These are phyloP conservation scores for Calcarius lapponicus DNA, from an alignment of 2,797 vertebrate species.

Conservation along the genomic window DNA sequence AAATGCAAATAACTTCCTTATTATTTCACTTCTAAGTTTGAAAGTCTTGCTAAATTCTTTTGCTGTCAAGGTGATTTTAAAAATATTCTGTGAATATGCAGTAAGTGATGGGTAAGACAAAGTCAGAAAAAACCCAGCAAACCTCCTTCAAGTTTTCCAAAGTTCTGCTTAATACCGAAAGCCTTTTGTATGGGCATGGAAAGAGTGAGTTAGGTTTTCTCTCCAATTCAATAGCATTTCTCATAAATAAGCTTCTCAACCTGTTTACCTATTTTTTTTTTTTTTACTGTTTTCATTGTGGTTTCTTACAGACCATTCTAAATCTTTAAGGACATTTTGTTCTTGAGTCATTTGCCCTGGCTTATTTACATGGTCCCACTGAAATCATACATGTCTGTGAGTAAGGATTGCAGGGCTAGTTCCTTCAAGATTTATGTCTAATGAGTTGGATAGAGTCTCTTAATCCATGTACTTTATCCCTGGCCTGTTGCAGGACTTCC, in stretches of 20 bases:
- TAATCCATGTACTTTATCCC: constrained; percentile 46
- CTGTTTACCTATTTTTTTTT: not conserved
- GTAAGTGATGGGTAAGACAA: not conserved
- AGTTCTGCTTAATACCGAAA: not conserved
- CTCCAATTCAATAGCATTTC: not conserved
- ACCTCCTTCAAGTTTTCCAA: not conserved
- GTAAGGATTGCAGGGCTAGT: not conserved
- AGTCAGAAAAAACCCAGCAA: not conserved
- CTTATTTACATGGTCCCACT: constrained; percentile 22
- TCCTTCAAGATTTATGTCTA: constrained; percentile 52
- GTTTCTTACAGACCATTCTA: not conserved
- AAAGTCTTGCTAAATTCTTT: not conserved
- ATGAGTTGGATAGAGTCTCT: constrained; percentile 32
- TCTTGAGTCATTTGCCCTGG: constrained; percentile 42
- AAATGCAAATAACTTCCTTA: not conserved
- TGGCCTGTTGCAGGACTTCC: constrained; percentile 44
- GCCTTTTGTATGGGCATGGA: not conserved
- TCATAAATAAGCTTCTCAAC: not conserved
- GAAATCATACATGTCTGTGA: constrained; percentile 5
- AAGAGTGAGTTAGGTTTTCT: not conserved
- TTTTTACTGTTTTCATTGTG: not conserved
- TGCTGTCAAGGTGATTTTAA: not conserved
- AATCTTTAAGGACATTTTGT: constrained; percentile 48
- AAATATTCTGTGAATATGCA: not conserved
- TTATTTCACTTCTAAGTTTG: not conserved